A percentile compares a stretch with the other conserved stretches of the same genome.
phyloP scores from a whole-genome alignment of 2,113 vertebrate genomes.

The Ceyx margarethae region DNA sequence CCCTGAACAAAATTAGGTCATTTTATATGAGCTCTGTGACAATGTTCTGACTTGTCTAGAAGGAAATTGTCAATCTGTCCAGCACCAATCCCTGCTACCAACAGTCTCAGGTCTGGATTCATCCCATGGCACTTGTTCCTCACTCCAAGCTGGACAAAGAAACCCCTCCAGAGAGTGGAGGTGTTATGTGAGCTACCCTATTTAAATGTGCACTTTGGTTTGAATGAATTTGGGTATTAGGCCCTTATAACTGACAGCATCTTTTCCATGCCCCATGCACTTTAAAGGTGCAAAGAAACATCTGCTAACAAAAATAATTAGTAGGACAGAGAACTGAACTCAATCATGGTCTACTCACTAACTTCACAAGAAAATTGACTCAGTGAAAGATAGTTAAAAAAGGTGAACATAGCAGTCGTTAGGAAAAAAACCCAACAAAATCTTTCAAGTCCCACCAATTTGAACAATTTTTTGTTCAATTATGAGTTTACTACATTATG shows the following conservation, averaged over 20 bases:
- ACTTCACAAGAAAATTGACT: rapidly evolving
- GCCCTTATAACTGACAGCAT: background rate
- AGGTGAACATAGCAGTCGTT: background rate
- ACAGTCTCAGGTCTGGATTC: background rate
- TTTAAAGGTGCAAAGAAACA: background rate
- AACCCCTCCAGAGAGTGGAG: background rate
- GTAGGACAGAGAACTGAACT: background rate
- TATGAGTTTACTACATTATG: background rate
- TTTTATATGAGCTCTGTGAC: background rate
- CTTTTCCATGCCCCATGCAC: background rate
- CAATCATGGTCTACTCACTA: background rate
- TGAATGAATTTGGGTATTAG: background rate
- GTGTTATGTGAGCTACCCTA: background rate
- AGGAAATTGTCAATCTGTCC: background rate
- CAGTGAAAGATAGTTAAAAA: background rate
- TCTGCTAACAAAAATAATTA: background rate
- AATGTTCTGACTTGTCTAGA: background rate
- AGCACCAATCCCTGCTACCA: background rate
- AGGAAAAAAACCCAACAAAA: background rate
- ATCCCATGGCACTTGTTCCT: background rate
- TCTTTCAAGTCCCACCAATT: background rate
- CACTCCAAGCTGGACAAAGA: background rate
- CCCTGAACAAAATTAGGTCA: background rate
- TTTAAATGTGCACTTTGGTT: background rate
- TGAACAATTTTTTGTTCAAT: background rate